Evolutionary conservation across 37 sponge, comb jelly and placozoan species (phyloP).

Genomic region (Amphimedon queenslandica): DNA sequence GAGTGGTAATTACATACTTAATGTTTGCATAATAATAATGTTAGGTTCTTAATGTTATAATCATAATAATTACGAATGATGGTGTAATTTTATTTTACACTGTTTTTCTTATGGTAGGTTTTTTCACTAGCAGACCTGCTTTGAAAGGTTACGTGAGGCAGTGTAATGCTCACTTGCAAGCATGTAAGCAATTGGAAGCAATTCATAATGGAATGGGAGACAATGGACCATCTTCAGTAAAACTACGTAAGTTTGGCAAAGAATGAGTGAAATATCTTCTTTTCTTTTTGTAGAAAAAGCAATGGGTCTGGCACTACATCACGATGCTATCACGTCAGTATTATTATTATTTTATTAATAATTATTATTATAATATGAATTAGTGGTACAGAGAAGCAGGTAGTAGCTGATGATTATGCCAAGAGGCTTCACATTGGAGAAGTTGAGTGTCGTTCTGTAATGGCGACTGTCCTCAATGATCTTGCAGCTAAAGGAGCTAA

Average conservation of each 20-base stretch:
- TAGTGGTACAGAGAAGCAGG: conserved; percentile 88
- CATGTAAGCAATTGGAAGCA: conserved; percentile 83
- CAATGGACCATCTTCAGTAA: not conserved
- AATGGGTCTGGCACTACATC: conserved; percentile 94
- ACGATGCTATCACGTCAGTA: conserved; percentile 89
- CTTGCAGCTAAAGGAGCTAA: conserved; percentile 18
- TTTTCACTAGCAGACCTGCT: conserved; percentile 91
- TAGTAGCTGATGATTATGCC: conserved; percentile 95
- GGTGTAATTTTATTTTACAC: too few relatives aligned
- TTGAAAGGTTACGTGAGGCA: conserved; percentile 88
- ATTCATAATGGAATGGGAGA: conserved; percentile 1
- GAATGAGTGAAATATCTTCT: not conserved
- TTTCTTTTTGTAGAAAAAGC: conserved; percentile 39
- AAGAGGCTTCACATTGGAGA: conserved; percentile 85
- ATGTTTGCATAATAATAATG: not conserved
- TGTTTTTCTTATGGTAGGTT: conserved; percentile 73
- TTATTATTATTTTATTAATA: not conserved
- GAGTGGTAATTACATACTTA: conserved; percentile 47
- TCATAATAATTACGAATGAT: too few relatives aligned
- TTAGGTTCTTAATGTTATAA: too few relatives aligned
- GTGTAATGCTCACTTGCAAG: conserved; percentile 80
- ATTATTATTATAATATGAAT: not conserved
- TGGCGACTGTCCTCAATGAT: conserved; percentile 16
- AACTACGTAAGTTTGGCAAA: not conserved
- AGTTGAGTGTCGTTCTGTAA: conserved; percentile 49